Evolutionary conservation across 2,113 vertebrate species (phyloP), one percentile per base, ranked within the genome.

Genomic region (Barbus barbus): DNA sequence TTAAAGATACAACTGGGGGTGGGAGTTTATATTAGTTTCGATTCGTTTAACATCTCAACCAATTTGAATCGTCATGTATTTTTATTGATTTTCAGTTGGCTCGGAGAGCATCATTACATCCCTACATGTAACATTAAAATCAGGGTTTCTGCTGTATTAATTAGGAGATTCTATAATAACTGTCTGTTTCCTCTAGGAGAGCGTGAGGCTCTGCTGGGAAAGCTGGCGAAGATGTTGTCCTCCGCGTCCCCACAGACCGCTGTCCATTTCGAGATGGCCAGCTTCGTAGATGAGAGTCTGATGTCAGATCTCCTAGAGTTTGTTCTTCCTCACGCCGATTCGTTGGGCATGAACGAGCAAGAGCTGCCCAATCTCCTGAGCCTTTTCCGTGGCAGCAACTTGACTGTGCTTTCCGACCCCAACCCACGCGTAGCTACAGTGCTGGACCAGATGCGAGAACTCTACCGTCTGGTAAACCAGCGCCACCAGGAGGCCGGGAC

Each of bases 281-380:
- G 95, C 87, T 96, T 96, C 85, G 95, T 95, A 14, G 95, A 96
- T 28, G 90, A 94, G 76, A 90, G 72, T 71, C 92, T 96, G 71
- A 91, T 96, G 94, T 88, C 87, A 41, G 94, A 95, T 56, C 90
- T 96, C 16, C 90, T 96, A 48, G 83, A 90, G 7, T 89, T 92
- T 24, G 91, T 96, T 24, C 76, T 95, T 28, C 91, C 94, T 9
- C 88, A 94, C 20, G 92, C 93, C 1, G 93, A 95, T 89, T 96
- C 95, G 33, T 88, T 96, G 72, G 95, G 95, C 48, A 96, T 96
- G 95, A 96, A 96, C 77, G 95, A 96, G 84, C 95, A 96, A 89
- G 95, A 96, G 86, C 93, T 96, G 31, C 95, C 95, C 56, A 96
- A 96, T 86, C 89, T 96, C 36, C 93, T 95, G 33, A 95, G 95